Base-by-base conservation (phyloP, 2,113 vertebrate genomes). In the Zapus hudsonius region DNA sequence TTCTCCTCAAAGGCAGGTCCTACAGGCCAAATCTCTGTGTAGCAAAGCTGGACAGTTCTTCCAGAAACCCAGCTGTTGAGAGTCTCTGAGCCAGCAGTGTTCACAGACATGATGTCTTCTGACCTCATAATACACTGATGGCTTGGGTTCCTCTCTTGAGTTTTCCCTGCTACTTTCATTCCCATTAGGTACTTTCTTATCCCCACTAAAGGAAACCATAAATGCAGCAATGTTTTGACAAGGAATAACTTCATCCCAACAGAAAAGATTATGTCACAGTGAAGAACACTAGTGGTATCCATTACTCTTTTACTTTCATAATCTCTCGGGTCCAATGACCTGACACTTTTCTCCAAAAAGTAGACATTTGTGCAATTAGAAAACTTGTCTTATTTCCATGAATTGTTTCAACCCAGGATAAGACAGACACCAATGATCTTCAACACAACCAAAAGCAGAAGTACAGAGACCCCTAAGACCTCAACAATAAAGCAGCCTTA, bases 1-100 rank as follows among this genome's bases (percentile, higher is more conserved):
- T 94, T 92, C 52, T 31, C 23, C 84, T 95, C 75, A 95, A 86
- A 93, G 89, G 80, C 5, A 96, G 82, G 88, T 22, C 78, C 96
- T 95, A 91, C 83, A 92, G 33, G 17, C 89, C 94, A 88, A 96
- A 87, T 40, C 12, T 74, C 38, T 78, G 52, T 90, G 84, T 92
- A 95, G 3, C 87, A 69, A 61, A 3, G 20, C n/a, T 67, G 75
- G 85, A 81, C 79, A 70, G 64, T 84, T 36, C 15, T 66, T 93
- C 2, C 73, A 95, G 73, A 40, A 93, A 12, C 36, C 33, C 69
- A 47, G 69, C 16, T 94, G 80, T 92, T 96, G 91, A 96, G 11
- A 95, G 52, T 89, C n/a, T 63, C 27, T 42, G 38, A 89, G 44
- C 67, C 1, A 67, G 19, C 47, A 91, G 55, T 36, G 36, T 83